A percentile compares a stretch with the other conserved stretches of the same genome.
These are phyloP conservation scores for Cyaniris semiargus DNA, from an alignment of 2,888 invertebrate species.

Conservation along the genomic window DNA sequence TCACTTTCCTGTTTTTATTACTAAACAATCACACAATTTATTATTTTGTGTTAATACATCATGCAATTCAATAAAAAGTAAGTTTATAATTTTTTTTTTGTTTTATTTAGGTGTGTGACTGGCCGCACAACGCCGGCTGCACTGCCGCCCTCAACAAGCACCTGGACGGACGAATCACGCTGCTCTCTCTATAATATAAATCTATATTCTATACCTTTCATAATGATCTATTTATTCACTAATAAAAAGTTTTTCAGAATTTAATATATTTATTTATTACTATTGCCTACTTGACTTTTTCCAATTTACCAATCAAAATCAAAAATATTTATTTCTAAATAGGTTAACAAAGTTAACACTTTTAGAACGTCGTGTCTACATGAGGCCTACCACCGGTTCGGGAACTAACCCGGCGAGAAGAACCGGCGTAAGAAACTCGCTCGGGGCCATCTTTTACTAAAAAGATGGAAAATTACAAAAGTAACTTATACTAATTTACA, in stretches of 20 bases:
- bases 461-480: too few species aligned
- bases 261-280: neutral
- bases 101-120: constrained; percentile 45
- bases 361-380: too few species aligned
- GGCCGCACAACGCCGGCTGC: neutral
- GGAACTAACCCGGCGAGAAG: too few species aligned
- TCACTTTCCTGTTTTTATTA: too few species aligned
- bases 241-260: constrained; percentile 4
- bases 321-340: too few species aligned
- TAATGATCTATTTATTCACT: constrained; percentile 37
- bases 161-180: constrained; percentile 38
- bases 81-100: constrained; percentile 38
- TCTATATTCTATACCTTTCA: constrained; percentile 15
- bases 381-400: too few species aligned
- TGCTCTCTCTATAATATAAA: constrained; percentile 21
- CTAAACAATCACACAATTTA: neutral
- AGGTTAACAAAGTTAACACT: too few species aligned
- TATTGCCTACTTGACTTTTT: neutral
- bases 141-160: constrained; percentile 50
- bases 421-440: too few species aligned
- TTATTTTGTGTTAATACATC: too few species aligned
- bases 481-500: too few species aligned
- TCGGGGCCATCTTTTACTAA: too few species aligned
- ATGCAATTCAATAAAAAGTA: too few species aligned
- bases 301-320: neutral